A percentile compares a stretch with the other conserved stretches of the same genome.
phyloP scores from a whole-genome alignment of 1,140 invertebrate genomes.

The Vollenhovia emeryi region DNA sequence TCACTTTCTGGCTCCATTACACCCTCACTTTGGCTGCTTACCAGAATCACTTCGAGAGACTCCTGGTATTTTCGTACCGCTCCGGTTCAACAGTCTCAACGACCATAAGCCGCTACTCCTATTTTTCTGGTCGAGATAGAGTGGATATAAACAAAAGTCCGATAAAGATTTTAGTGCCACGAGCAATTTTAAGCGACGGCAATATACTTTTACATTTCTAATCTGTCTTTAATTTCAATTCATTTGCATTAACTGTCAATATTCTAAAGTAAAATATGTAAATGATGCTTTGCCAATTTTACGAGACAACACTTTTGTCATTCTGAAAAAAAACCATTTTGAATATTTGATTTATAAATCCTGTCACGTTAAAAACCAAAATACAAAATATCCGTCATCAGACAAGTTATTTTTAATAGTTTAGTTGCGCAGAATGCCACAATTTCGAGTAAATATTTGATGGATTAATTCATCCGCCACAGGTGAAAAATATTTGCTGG shows the following conservation, averaged over 20 bases:
- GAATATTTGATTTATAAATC: constrained; percentile 28
- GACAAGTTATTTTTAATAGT: constrained; percentile 43
- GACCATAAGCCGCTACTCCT: constrained; percentile 54
- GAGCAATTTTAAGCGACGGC: not conserved
- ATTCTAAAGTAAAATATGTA: not conserved
- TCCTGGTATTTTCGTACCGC: constrained; percentile 59
- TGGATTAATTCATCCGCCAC: constrained; percentile 32
- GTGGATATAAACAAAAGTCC: constrained; percentile 38
- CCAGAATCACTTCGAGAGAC: constrained; percentile 69
- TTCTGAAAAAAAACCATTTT: constrained; percentile 20
- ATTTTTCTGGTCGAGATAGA: constrained; percentile 49
- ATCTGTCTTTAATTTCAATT: not conserved
- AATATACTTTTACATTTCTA: not conserved
- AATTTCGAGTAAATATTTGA: constrained; percentile 53
- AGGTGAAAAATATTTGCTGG: constrained; percentile 43
- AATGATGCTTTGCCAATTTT: not conserved
- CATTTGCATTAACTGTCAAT: not conserved
- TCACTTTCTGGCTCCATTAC: constrained; percentile 57
- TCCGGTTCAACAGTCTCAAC: constrained; percentile 45
- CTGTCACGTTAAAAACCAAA: constrained; percentile 3
- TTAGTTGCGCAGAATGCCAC: constrained; percentile 10
- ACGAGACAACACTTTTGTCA: not conserved
- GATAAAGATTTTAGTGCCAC: not conserved
- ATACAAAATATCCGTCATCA: constrained; percentile 8
- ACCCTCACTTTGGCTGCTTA: constrained; percentile 71